These are phyloP conservation scores for Lymantria monacha DNA, from an alignment of 2,888 invertebrate species.

Conservation along the genomic window DNA sequence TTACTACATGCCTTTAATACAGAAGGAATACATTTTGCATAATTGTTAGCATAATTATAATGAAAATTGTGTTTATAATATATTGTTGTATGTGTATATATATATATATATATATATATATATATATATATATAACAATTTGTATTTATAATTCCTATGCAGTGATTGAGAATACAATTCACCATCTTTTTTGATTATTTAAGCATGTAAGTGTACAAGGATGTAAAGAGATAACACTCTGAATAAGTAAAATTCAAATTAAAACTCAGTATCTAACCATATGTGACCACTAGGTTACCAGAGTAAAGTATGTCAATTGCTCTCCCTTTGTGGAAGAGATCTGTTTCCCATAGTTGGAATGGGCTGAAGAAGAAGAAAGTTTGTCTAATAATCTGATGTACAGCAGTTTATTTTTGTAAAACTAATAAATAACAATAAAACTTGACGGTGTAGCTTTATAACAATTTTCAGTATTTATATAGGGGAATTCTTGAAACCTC, in stretches of 20 bases:
- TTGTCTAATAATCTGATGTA: not conserved
- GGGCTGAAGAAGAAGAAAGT: too few relatives aligned
- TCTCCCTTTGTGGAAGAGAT: not conserved
- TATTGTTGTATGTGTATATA: too few relatives aligned
- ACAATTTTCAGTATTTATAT: constrained; percentile 6
- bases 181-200: too few relatives aligned
- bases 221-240: too few relatives aligned
- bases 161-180: not conserved
- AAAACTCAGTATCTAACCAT: too few relatives aligned
- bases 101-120: too few relatives aligned
- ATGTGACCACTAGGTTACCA: too few relatives aligned
- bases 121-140: not conserved
- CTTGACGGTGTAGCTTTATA: not conserved
- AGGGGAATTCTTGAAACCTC: constrained; percentile 86
- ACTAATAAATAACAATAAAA: constrained; percentile 18
- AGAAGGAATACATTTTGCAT: constrained; percentile 96
- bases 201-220: too few relatives aligned
- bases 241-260: too few relatives aligned
- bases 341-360: too few relatives aligned
- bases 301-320: too few relatives aligned
- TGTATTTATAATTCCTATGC: not conserved
- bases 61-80: not conserved
- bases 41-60: constrained; percentile 28
- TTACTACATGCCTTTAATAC: constrained; percentile 94
- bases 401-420: constrained; percentile 10